A percentile compares a stretch with the other conserved stretches of the same genome.
phyloP scores from a whole-genome alignment of 2,888 invertebrate species.

The Plagiodera versicolora region DNA sequence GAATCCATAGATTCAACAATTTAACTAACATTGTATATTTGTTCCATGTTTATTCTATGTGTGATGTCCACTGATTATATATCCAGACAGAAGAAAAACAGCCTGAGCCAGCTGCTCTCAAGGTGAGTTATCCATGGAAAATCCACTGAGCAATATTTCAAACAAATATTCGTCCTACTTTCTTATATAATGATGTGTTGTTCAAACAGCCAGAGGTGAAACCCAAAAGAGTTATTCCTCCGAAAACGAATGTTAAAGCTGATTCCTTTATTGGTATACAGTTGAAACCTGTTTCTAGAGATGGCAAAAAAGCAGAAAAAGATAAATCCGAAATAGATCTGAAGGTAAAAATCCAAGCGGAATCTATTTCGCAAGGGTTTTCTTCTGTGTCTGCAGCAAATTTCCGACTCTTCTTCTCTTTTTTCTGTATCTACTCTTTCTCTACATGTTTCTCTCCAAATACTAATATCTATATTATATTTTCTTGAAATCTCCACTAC shows the following conservation, averaged over 20 bases:
- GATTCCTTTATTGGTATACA: conserved; percentile 63
- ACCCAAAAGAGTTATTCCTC: conserved; percentile 55
- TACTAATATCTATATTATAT: conserved; percentile 1
- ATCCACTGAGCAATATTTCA: not conserved
- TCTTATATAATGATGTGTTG: conserved; percentile 17
- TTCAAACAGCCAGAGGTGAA: conserved; percentile 45
- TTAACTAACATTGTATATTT: conserved; percentile 15
- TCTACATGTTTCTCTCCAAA: conserved; percentile 2
- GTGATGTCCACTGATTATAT: conserved; percentile 25
- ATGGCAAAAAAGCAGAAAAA: conserved; percentile 51
- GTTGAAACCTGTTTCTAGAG: conserved; percentile 61
- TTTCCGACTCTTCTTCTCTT: conserved; percentile 21
- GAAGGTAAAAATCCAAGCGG: conserved; percentile 49
- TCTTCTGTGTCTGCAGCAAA: not conserved
- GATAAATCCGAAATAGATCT: conserved; percentile 48
- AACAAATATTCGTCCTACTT: not conserved
- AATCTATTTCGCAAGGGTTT: conserved; percentile 8
- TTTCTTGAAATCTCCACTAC: not conserved
- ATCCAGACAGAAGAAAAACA: conserved; percentile 39
- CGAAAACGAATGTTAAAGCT: conserved; percentile 56
- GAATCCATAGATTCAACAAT: not conserved
- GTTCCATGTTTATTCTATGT: conserved; percentile 24
- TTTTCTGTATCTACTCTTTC: conserved; percentile 6
- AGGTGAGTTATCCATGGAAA: conserved; percentile 37
- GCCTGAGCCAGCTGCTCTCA: conserved; percentile 34